A percentile compares a stretch with the other conserved stretches of the same genome.
Conservation (phyloP, 37 sponge, comb jelly and placozoan genomes). For the Petrosia ficiformis region DNA sequence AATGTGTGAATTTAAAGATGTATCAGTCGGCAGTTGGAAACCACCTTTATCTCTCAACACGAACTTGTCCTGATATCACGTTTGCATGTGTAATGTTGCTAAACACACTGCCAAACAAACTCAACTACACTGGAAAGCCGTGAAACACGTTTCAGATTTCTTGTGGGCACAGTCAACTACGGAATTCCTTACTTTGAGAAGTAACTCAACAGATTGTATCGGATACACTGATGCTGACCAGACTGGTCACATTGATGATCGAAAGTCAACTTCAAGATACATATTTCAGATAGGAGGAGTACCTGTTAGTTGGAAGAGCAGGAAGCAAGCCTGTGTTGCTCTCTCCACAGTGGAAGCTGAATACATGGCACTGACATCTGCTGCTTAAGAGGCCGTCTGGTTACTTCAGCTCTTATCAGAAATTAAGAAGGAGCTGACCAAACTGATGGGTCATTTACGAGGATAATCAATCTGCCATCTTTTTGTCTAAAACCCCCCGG, state of each 20-base stretch:
- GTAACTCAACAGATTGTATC: slow-evolving; percentile 2
- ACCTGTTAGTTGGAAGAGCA: slow-evolving; percentile 31
- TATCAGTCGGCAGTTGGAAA: slow-evolving; percentile 40
- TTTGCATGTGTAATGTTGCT: slow-evolving; percentile 14
- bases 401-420: slow-evolving; percentile 21
- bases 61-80: slow-evolving; percentile 39
- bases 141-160: slow-evolving; percentile 23
- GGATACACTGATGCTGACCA: slow-evolving; percentile 36
- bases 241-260: slow-evolving; percentile 26
- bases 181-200: slow-evolving; percentile 1
- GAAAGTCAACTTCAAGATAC: slow-evolving; percentile 45
- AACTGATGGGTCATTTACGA: slow-evolving; percentile 19
- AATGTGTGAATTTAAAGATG: background rate
- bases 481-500: slow-evolving; percentile 31
- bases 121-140: slow-evolving; percentile 30
- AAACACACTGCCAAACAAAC: slow-evolving; percentile 23
- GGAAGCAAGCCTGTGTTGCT: slow-evolving; percentile 31
- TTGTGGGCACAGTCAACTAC: slow-evolving; percentile 15
- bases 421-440: background rate
- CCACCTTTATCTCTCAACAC: slow-evolving; percentile 25
- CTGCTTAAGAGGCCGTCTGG: slow-evolving; percentile 38
- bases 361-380: slow-evolving; percentile 23
- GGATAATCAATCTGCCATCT: slow-evolving; percentile 41
- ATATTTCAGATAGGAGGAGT: slow-evolving; percentile 31
- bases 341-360: slow-evolving; percentile 47